Evolutionary conservation across 2,113 vertebrate genomes (phyloP).

Genomic region (Ramphastos sulfuratus): DNA sequence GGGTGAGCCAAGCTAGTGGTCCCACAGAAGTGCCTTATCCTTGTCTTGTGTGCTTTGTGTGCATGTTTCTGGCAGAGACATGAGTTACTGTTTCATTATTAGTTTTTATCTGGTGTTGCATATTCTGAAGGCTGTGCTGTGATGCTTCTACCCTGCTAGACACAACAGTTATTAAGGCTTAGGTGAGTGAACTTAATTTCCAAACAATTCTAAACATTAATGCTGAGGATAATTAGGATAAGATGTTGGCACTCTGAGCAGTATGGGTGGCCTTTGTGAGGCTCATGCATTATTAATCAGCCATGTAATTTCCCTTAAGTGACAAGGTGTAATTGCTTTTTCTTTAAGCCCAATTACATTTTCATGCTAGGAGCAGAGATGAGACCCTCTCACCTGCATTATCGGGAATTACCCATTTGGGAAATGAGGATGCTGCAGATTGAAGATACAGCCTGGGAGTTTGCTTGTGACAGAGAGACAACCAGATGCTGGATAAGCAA

Average conservation of each 20-base stretch:
- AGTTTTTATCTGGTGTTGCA: not conserved
- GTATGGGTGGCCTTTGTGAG: not conserved
- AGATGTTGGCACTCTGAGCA: not conserved
- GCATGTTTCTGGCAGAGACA: not conserved
- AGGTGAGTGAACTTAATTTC: constrained; percentile 1
- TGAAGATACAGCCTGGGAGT: not conserved
- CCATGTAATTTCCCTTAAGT: not conserved
- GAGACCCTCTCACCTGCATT: not conserved
- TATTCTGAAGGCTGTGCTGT: not conserved
- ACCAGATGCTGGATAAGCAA: constrained; percentile 6
- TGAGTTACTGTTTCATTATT: not conserved
- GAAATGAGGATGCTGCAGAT: not conserved
- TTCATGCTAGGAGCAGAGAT: not conserved
- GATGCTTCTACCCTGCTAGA: not conserved
- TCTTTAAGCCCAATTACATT: not conserved
- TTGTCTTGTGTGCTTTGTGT: not conserved
- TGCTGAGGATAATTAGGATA: not conserved
- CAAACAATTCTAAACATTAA: not conserved
- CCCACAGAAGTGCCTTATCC: not conserved
- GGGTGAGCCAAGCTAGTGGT: not conserved
- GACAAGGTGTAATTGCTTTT: not conserved
- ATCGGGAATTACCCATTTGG: not conserved
- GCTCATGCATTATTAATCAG: constrained; percentile 8
- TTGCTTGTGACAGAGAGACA: not conserved
- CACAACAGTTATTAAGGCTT: not conserved